These are phyloP conservation scores for Cyrtorhinus lividipennis DNA, from an alignment of 1,140 invertebrate genomes.

Conservation along the genomic window DNA sequence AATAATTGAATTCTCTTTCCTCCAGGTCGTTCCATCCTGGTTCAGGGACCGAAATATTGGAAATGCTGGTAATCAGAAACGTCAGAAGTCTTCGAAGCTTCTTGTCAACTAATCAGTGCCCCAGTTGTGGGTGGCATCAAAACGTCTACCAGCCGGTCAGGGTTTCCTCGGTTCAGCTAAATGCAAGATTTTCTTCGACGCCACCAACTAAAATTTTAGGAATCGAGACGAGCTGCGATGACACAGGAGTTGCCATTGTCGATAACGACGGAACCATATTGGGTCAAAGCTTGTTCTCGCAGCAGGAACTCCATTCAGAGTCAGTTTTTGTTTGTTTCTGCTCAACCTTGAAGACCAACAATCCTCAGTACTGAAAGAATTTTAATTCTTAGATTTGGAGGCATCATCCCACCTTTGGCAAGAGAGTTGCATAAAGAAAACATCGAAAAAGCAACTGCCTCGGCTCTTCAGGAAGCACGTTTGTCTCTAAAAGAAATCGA, in stretches of 20 bases:
- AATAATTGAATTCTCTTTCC: no score
- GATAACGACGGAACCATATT: conserved; percentile 51
- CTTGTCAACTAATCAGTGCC: no score
- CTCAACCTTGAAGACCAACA: no score
- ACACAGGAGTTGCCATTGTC: conserved; percentile 84
- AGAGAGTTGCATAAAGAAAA: conserved; percentile 61
- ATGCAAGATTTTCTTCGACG: not conserved
- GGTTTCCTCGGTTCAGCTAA: no score
- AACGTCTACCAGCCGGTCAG: no score
- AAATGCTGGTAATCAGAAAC: no score
- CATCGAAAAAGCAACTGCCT: conserved; percentile 57
- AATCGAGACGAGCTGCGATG: conserved; percentile 98
- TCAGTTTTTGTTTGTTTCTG: conserved; percentile 29
- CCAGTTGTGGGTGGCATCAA: no score
- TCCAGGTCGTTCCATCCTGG: no score
- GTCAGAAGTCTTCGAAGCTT: no score
- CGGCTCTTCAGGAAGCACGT: conserved; percentile 47
- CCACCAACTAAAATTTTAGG: conserved; percentile 41
- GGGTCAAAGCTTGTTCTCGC: conserved; percentile 64
- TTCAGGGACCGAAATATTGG: no score
- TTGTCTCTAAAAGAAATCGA: conserved; percentile 57
- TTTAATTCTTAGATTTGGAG: conserved; percentile 53
- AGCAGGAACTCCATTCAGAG: conserved; percentile 57
- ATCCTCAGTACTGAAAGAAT: no score
- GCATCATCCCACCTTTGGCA: conserved; percentile 78